Conservation (phyloP, 2,888 invertebrate species). For the Ligdia adustata region DNA sequence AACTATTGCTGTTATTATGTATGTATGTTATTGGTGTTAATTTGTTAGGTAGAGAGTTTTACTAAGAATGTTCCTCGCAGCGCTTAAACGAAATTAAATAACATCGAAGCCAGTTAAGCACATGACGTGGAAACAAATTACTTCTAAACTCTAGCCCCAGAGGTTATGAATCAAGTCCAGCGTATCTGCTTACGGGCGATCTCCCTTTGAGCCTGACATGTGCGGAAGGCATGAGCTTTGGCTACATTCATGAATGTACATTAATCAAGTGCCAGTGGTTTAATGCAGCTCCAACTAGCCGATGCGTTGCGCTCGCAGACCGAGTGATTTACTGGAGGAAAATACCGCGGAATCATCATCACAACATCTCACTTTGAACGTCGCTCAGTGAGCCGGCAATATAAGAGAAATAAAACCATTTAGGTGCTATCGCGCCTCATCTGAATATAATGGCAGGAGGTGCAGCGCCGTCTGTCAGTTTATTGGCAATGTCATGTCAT, state of each 20-base stretch:
- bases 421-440: constrained; percentile 60
- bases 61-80: constrained; percentile 4
- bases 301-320: constrained; percentile 17
- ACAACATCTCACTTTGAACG: constrained; percentile 49
- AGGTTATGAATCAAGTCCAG: constrained; percentile 30
- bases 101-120: constrained; percentile 1
- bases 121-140: constrained; percentile 19
- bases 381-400: constrained; percentile 18
- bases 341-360: constrained; percentile 37
- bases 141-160: constrained; percentile 25
- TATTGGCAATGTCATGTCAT: constrained; percentile 61
- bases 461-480: constrained; percentile 51
- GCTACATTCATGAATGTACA: constrained; percentile 56
- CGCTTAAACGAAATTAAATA: constrained; percentile 6
- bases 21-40: too few species aligned
- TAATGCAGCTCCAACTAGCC: constrained; percentile 36
- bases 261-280: constrained; percentile 56
- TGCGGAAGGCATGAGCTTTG: constrained; percentile 44
- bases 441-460: constrained; percentile 78
- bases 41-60: background rate
- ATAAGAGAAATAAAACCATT: constrained; percentile 32
- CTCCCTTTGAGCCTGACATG: constrained; percentile 39
- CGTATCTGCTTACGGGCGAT: constrained; percentile 26
- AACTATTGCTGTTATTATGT: too few species aligned
- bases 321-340: constrained; percentile 27